phyloP scores from a whole-genome alignment of 1,140 invertebrate species.

The Dendroctonus valens region DNA sequence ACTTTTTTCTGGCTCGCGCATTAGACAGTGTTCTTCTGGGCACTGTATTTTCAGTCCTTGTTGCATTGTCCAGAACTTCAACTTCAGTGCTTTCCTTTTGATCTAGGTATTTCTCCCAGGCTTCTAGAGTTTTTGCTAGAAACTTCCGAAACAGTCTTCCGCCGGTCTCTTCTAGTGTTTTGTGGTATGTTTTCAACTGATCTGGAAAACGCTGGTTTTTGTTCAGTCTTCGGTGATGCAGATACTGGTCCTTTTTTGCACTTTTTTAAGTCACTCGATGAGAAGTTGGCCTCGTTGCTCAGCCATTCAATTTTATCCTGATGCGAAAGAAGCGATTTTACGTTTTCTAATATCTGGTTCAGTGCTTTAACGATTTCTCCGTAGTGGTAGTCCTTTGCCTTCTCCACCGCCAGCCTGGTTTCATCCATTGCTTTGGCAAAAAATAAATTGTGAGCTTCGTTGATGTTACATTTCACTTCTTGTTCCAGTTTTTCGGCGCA shows the following conservation, averaged over 20 bases:
- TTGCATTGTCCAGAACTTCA: background rate
- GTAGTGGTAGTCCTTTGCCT: slow-evolving; percentile 39
- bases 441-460: slow-evolving; percentile 23
- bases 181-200: slow-evolving; percentile 3
- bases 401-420: slow-evolving; percentile 28
- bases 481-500: slow-evolving; percentile 32
- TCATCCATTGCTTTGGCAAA: slow-evolving; percentile 18
- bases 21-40: slow-evolving; percentile 23
- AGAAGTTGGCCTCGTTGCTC: slow-evolving; percentile 24
- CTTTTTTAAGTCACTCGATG: slow-evolving; percentile 15
- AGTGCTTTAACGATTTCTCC: slow-evolving; percentile 32
- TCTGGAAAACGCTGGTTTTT: background rate
- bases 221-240: slow-evolving; percentile 14
- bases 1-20: slow-evolving; percentile 32
- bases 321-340: slow-evolving; percentile 33
- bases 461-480: slow-evolving; percentile 29
- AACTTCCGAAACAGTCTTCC: slow-evolving; percentile 27
- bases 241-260: slow-evolving; percentile 33
- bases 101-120: slow-evolving; percentile 37
- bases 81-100: slow-evolving; percentile 21
- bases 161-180: slow-evolving; percentile 21
- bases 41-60: slow-evolving; percentile 16
- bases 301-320: slow-evolving; percentile 26
- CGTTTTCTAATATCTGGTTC: slow-evolving; percentile 25
- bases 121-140: slow-evolving; percentile 28